Base-by-base conservation (phyloP, 1,140 invertebrate genomes). In the Oreohelix idahoensis region DNA sequence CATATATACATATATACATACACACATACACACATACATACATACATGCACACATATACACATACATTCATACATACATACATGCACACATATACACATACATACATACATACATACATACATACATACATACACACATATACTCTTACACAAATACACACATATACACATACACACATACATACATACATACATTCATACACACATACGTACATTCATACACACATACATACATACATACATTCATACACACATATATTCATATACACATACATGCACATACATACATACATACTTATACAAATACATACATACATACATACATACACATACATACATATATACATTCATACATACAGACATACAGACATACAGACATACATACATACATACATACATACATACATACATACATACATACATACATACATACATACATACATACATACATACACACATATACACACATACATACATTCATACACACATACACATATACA, bases 301-400 rank as follows among this genome's bases (percentile, higher is more conserved):
- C 42, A 84, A 32, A 71, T 42, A 84, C 45, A 78, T 45, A 78
- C 35, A 78, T 49, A 78, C 73, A 82, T 35, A 82, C 53, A 66
- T 38, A 77, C 58, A 53, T 39, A 77, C 73, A 36, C 38, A 51
- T 39, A 71, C 73, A 51, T 58, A 63, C 73, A 51, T 42, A 39
- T 35, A 84, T 39, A 82, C n/a, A 66, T 53, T 66, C 63, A 83
- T 26, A 74, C 76, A 81, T 42, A 66, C 38, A 69, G 32, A 49
- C 38, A 82, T 38, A 78, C 49, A 83, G 32, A 53, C 23, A 82
- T 36, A 69, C 32, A 71, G 51, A 53, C 36, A 53, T 39, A 83
- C 35, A 53, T 51, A 73, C 42, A 82, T 32, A 76, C 63, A 83
- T 26, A 74, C 76, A 81, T 42, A 66, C 38, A 69, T 38, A 49